Evolutionary conservation across 2,888 invertebrate species (phyloP), one percentile per base, ranked within the genome.

Genomic region (Allygus modestus): DNA sequence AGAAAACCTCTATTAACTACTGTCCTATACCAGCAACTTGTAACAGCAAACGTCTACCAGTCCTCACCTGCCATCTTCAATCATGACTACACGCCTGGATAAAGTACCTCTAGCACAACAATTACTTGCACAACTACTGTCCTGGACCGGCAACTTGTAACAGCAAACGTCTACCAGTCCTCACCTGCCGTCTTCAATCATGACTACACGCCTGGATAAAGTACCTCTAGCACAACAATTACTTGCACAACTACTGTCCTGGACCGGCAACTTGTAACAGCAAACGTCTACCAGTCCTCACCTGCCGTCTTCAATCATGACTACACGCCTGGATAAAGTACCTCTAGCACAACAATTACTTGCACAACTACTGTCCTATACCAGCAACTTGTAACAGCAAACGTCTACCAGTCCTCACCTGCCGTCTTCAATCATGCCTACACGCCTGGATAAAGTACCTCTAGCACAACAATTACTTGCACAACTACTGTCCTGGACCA

Each of bases 251-350:
- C 12, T 82, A 82, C 33, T 69, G 69, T 7, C 33, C 4, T 26
- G 9, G 31, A n/a, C 12, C n/a, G 23, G 33, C 17, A 43, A 28
- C 12, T 33, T 82, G 51, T 82, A 82, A 23, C 43, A 71, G 37
- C 37, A 28, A 17, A 28, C 82, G n/a, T 71, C 82, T n/a, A 51
- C 46, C 23, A 28, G 43, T 7, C 71, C 82, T 15, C 71, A 71
- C 37, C 71, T 11, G 41, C 82, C 11, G 82, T 82, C 31, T 82
- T 82, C 33, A 71, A 71, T 23, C 82, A 82, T 51, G 82, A 82
- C 41, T 82, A 82, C 54, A 26, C 71, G 26, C 82, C 82, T 12
- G 71, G 82, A 37, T 82, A 82, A 71, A 65, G 4, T 20, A 28
- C 58, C 1, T 58, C 58, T 20, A 46, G 4, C 69, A 4, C 33